These are phyloP conservation scores for Baccha elongata DNA, from an alignment of 2,888 invertebrate species.

Conservation along the genomic window DNA sequence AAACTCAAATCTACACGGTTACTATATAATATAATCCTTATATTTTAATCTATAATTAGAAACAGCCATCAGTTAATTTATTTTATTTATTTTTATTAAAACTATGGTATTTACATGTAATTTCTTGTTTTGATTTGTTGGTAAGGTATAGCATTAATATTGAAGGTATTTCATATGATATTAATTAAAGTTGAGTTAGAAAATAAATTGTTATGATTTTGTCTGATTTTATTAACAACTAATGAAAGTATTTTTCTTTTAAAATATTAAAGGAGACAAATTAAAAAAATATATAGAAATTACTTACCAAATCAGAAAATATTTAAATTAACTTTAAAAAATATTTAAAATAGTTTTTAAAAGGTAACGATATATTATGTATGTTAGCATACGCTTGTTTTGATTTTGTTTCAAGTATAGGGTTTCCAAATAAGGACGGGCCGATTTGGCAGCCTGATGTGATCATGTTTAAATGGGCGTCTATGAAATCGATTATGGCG, in stretches of 20 bases:
- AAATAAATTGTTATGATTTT: slow-evolving; percentile 25
- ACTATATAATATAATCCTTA: not conserved
- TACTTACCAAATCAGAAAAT: too few species aligned
- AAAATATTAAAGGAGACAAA: not conserved
- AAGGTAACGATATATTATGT: too few species aligned
- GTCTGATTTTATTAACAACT: not conserved
- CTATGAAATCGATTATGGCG: too few species aligned
- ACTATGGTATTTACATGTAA: slow-evolving; percentile 7
- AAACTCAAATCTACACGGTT: slow-evolving; percentile 31
- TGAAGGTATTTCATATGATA: slow-evolving; percentile 1
- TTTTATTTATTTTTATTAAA: not conserved
- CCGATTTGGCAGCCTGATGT: too few species aligned
- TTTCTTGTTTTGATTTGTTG: not conserved
- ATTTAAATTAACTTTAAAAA: too few species aligned
- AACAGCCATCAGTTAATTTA: slow-evolving; percentile 69
- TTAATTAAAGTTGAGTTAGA: slow-evolving; percentile 19
- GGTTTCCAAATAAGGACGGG: too few species aligned
- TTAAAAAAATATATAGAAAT: too few species aligned
- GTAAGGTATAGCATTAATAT: too few species aligned
- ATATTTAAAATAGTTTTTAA: too few species aligned
- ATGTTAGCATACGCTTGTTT: too few species aligned
- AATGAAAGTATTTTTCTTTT: not conserved
- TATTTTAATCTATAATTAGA: slow-evolving; percentile 35
- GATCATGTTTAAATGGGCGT: too few species aligned
- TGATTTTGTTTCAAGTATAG: too few species aligned